These are phyloP conservation scores for Copsychus sechellarum DNA, from an alignment of 2,113 vertebrate species.

Conservation along the genomic window DNA sequence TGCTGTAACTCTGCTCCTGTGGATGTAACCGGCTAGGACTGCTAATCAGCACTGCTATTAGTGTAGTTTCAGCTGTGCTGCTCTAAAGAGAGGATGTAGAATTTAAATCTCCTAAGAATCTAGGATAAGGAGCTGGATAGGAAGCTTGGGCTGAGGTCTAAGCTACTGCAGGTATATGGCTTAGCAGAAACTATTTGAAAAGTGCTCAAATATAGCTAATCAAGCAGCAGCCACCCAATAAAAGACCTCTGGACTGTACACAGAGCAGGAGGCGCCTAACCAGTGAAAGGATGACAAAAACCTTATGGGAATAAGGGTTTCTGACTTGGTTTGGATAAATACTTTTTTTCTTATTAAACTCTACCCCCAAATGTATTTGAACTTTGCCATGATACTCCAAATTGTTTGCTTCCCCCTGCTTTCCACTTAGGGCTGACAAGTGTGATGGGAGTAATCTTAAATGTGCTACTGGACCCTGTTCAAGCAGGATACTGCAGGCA, in stretches of 20 bases:
- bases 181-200: conserved; percentile 15
- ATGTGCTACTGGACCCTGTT: neutral
- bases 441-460: neutral
- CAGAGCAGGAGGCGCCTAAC: neutral
- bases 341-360: neutral
- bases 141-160: neutral
- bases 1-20: neutral
- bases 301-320: neutral
- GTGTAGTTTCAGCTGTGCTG: neutral
- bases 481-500: neutral
- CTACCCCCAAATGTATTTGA: neutral
- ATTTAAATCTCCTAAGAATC: conserved; percentile 14
- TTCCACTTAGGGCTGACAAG: neutral
- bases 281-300: neutral
- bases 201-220: neutral
- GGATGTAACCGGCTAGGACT: neutral
- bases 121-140: conserved; percentile 14
- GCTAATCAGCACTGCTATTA: neutral
- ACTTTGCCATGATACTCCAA: neutral
- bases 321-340: neutral
- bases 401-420: neutral
- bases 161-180: neutral
- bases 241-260: neutral
- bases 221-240: neutral
- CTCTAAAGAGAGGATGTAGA: neutral